phyloP scores from a whole-genome alignment of 1,140 invertebrate genomes.

The Brachionus rotundiformis region DNA sequence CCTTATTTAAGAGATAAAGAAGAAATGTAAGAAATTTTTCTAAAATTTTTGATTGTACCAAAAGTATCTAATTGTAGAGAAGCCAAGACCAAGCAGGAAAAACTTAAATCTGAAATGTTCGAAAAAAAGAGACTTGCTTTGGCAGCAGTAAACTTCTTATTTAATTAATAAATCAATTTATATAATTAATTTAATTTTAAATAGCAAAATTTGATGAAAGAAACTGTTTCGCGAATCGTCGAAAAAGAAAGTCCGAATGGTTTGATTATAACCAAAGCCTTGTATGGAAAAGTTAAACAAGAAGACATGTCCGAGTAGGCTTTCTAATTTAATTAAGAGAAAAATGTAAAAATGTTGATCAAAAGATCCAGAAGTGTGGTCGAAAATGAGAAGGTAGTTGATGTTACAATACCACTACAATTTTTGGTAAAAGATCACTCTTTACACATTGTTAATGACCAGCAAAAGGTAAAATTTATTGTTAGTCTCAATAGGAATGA shows the following conservation, averaged over 20 bases:
- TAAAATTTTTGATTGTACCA: not conserved
- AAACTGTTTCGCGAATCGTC: constrained; percentile 64
- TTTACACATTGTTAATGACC: constrained; percentile 75
- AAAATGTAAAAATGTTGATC: not conserved
- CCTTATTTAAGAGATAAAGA: constrained; percentile 78
- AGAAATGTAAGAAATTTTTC: constrained; percentile 68
- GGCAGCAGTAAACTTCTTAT: constrained; percentile 41
- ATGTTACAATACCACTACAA: constrained; percentile 88
- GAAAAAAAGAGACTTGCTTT: constrained; percentile 49
- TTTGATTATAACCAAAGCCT: constrained; percentile 80
- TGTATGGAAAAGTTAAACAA: constrained; percentile 68
- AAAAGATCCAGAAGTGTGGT: constrained; percentile 1
- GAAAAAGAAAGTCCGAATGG: constrained; percentile 73
- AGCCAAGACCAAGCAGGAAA: constrained; percentile 19
- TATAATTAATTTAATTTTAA: constrained; percentile 42
- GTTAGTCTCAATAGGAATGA: not conserved
- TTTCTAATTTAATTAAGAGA: not conserved
- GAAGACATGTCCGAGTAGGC: constrained; percentile 24
- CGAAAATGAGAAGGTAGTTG: constrained; percentile 71
- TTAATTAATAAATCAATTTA: constrained; percentile 26
- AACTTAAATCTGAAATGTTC: not conserved
- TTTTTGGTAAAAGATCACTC: constrained; percentile 87
- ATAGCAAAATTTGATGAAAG: constrained; percentile 77
- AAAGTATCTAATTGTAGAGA: not conserved
- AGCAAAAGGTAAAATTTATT: constrained; percentile 74